Percentiles rank a stretch among this genome's conserved stretches.
Conservation (phyloP, 2,113 vertebrate species). For the Pachycephala philippinensis region DNA sequence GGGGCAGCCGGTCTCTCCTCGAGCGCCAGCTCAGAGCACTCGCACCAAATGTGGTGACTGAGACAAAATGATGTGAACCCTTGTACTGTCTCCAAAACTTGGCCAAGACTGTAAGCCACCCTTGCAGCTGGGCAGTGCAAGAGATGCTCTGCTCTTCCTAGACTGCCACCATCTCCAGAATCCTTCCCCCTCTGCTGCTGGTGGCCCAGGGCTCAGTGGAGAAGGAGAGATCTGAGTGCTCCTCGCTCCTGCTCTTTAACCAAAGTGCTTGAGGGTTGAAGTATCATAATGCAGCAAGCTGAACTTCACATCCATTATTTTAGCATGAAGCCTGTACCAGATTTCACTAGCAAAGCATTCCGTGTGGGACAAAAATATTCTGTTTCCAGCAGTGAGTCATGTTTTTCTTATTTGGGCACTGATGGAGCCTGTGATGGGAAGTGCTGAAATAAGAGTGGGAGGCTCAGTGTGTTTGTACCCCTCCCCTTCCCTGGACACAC, state of each 20-base stretch:
- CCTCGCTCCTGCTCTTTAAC: fast-evolving
- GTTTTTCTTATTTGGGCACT: neutral
- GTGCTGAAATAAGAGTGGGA: fast-evolving
- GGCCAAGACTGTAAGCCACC: neutral
- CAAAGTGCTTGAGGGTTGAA: neutral
- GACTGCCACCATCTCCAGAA: neutral
- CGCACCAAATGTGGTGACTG: fast-evolving
- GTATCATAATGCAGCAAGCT: neutral
- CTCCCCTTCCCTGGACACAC: neutral
- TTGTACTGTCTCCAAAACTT: neutral
- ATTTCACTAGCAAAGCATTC: neutral
- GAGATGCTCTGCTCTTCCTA: neutral
- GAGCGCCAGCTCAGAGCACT: neutral
- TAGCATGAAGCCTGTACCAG: neutral
- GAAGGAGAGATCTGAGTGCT: neutral
- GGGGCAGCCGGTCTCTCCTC: fast-evolving
- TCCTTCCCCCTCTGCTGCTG: neutral
- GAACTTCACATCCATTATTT: neutral
- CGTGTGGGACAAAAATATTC: neutral
- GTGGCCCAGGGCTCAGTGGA: neutral
- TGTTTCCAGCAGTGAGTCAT: neutral
- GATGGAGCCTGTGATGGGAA: neutral
- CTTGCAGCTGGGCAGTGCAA: neutral
- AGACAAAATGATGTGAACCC: neutral
- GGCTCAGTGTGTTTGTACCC: fast-evolving